Evolutionary conservation across 92 coral and sea anemone species (phyloP).

Genomic region (Porites lobata): DNA sequence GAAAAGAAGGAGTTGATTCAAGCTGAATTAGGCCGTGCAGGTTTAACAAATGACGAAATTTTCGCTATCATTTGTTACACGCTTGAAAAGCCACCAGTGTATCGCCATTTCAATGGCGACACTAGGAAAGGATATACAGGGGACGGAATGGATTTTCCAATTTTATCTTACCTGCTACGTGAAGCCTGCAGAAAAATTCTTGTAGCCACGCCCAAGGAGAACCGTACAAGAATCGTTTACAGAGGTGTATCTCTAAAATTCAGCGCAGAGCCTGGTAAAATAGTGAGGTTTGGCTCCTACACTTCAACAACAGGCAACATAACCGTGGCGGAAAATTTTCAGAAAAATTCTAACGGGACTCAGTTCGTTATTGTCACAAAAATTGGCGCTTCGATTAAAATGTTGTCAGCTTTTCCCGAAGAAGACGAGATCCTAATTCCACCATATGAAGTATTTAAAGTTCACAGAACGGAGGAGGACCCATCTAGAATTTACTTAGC

Average conservation of each 20-base stretch:
- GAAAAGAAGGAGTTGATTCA: conserved; percentile 16
- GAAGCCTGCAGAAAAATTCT: conserved; percentile 83
- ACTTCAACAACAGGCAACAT: conserved; percentile 74
- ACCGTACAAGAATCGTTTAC: conserved; percentile 78
- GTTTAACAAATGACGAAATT: conserved; percentile 70
- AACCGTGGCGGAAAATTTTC: conserved; percentile 67
- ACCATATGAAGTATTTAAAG: conserved; percentile 71
- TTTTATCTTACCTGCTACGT: conserved; percentile 74
- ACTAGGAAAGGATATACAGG: conserved; percentile 75
- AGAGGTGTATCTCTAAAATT: conserved; percentile 67
- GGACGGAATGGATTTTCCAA: conserved; percentile 88
- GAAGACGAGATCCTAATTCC: conserved; percentile 81
- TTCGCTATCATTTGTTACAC: conserved; percentile 79
- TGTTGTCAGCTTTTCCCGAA: conserved; percentile 75
- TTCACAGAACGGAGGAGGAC: conserved; percentile 61
- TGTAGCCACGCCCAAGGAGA: conserved; percentile 67
- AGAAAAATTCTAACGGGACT: conserved; percentile 56
- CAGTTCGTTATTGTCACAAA: conserved; percentile 79
- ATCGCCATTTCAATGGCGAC: conserved; percentile 76
- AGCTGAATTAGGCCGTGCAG: conserved; percentile 50
- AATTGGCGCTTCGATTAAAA: conserved; percentile 75
- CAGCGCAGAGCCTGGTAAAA: conserved; percentile 72
- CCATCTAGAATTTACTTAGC: conserved; percentile 60
- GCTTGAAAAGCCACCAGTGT: conserved; percentile 77
- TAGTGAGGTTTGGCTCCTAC: conserved; percentile 80